Evolutionary conservation across 2,797 vertebrate genomes (phyloP).

Genomic region (Poliocrania exsul): DNA sequence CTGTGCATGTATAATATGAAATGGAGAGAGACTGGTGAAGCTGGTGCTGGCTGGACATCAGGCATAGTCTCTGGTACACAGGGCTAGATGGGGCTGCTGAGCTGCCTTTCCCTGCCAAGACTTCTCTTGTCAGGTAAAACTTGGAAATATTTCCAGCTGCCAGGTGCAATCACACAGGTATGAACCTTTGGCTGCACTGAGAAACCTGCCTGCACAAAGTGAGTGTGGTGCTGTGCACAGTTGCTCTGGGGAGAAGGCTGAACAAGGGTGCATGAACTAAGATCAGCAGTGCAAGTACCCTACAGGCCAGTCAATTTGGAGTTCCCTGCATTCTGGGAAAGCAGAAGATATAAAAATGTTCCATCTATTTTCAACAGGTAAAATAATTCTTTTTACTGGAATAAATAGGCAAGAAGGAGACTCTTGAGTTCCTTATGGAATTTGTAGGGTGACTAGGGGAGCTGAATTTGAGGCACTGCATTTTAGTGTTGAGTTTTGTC

Average conservation of each 20-base stretch:
- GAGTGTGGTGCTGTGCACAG: fast-evolving
- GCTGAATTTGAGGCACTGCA: not conserved
- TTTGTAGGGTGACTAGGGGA: not conserved
- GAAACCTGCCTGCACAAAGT: fast-evolving
- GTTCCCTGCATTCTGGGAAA: not conserved
- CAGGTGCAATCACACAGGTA: not conserved
- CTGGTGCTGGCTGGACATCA: not conserved
- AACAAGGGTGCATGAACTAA: not conserved
- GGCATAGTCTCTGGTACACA: fast-evolving
- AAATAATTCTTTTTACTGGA: not conserved
- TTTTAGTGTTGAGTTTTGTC: not conserved
- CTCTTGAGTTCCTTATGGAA: not conserved
- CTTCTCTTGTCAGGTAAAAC: not conserved
- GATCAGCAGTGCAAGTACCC: not conserved
- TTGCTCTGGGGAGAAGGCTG: not conserved
- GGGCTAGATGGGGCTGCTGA: slow-evolving; percentile 35
- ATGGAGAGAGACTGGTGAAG: fast-evolving
- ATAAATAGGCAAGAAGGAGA: not conserved
- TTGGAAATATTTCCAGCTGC: not conserved
- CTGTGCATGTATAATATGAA: fast-evolving
- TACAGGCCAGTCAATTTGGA: fast-evolving
- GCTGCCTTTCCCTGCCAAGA: not conserved
- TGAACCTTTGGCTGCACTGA: not conserved
- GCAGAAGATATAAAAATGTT: not conserved
- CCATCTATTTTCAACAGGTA: not conserved